Evolutionary conservation across 2,888 invertebrate genomes (phyloP).

Genomic region (Sminthurinus aureus): DNA sequence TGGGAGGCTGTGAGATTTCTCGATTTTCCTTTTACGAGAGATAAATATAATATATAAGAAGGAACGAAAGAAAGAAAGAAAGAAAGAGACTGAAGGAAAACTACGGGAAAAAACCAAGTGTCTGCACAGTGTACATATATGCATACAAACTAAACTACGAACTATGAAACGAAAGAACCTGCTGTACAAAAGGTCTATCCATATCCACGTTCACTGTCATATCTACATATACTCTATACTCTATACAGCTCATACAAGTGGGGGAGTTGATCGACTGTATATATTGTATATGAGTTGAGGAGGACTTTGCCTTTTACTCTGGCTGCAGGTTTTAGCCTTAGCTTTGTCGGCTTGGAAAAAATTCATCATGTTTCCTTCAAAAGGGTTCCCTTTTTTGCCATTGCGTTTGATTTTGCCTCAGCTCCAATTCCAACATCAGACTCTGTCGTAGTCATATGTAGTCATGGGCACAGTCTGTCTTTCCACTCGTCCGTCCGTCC

Average conservation of each 20-base stretch:
- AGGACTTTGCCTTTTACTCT: background rate
- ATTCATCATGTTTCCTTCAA: conserved; percentile 15
- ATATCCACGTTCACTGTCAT: no score
- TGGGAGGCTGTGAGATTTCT: conserved; percentile 38
- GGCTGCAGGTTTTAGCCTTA: background rate
- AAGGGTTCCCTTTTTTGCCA: background rate
- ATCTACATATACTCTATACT: no score
- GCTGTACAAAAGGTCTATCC: no score
- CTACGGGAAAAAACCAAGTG: background rate
- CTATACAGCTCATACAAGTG: background rate
- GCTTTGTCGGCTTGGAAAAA: conserved; percentile 24
- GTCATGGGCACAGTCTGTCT: background rate
- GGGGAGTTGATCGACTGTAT: background rate
- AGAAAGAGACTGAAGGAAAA: background rate
- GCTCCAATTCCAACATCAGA: background rate
- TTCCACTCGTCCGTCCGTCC: background rate
- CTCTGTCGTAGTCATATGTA: no score
- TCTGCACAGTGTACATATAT: background rate
- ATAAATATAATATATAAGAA: background rate
- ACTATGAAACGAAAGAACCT: background rate
- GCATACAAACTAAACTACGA: background rate
- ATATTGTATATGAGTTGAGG: background rate
- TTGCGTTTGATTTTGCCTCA: background rate
- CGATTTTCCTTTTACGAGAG: conserved; percentile 32
- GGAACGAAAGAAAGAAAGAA: background rate